Evolutionary conservation across 2,113 vertebrate species (phyloP).

Genomic region (Etheostoma spectabile): DNA sequence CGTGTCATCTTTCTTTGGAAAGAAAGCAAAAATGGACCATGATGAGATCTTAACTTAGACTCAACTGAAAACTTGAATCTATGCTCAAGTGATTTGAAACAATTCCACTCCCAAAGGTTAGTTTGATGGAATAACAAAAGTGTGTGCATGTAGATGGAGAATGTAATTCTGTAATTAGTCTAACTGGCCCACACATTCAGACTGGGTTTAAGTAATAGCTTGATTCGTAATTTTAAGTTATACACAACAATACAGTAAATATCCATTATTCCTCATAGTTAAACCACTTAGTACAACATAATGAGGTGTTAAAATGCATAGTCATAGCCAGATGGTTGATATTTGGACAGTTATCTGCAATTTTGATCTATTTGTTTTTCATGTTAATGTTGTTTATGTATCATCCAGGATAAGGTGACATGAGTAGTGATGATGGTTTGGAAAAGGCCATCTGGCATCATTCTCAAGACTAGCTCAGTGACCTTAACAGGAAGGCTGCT

Average conservation of each 20-base stretch:
- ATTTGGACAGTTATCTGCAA: constrained; percentile 9
- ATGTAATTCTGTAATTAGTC: not conserved
- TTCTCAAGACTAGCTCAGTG: constrained; percentile 65
- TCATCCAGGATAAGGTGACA: constrained; percentile 61
- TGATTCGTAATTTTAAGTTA: not conserved
- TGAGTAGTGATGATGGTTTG: constrained; percentile 57
- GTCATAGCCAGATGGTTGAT: not conserved
- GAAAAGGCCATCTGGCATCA: constrained; percentile 65
- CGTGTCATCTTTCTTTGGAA: constrained; percentile 68
- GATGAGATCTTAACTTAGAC: constrained; percentile 73
- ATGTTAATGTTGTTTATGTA: constrained; percentile 40
- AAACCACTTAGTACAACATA: not conserved
- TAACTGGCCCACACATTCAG: not conserved
- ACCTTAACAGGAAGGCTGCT: constrained; percentile 73
- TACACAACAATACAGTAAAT: not conserved
- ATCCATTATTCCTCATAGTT: not conserved
- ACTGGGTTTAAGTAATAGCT: not conserved
- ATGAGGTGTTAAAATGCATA: not conserved
- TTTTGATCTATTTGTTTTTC: constrained; percentile 29
- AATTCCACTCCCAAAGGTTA: constrained; percentile 46
- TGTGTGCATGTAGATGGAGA: not conserved
- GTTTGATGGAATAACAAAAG: not conserved
- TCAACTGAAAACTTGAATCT: constrained; percentile 36
- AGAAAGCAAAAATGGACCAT: constrained; percentile 63
- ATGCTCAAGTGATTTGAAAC: constrained; percentile 45